Evolutionary conservation across 2,113 vertebrate species (phyloP), one percentile per base, ranked within the genome.

Genomic region (Brachionichthys hirsutus): DNA sequence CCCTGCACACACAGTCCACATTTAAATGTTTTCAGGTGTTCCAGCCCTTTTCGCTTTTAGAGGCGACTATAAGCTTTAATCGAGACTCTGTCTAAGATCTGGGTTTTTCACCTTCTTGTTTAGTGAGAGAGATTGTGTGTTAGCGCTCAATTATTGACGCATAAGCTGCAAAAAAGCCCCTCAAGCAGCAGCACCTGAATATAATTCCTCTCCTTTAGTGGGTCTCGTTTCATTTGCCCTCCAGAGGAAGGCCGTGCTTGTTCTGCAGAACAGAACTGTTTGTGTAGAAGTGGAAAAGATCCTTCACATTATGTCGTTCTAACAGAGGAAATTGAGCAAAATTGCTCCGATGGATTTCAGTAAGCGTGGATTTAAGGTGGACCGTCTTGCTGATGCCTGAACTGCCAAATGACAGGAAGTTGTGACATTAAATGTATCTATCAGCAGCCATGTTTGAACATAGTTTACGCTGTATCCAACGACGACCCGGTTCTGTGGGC

Each of bases 401-500:
- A 30, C 53, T 16, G 20, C 48, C 22, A 4, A 3, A 48, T 41
- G 4, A 35, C 1, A 9, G 18, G 2, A 10, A 41, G 16, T 19
- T 43, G 13, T 5, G 42, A 11, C 20, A 2, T 48, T 53, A 54
- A 43, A 54, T 66, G 6, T 12, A 53, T 60, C 57, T 16, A 34
- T 63, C 36, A 35, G 54, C 53, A 4, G 42, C 35, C 9, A 1
- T 24, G 57, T 70, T 82, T 47, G 55, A 57, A 66, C 53, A 17
- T n/a, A n/a, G n/a, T n/a, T n/a, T n/a, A n/a, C n/a, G n/a, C n/a
- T n/a, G n/a, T n/a, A n/a, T n/a, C n/a, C n/a, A n/a, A n/a, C 51
- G 45, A 0, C 84, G 76, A 84, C 78, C 81, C 70, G 77, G 19
- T 73, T 84, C 59, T 64, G 61, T 59, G 70, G 75, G 51, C 68